Base-by-base conservation (phyloP, 2,888 invertebrate species). In the Timandra comae region DNA sequence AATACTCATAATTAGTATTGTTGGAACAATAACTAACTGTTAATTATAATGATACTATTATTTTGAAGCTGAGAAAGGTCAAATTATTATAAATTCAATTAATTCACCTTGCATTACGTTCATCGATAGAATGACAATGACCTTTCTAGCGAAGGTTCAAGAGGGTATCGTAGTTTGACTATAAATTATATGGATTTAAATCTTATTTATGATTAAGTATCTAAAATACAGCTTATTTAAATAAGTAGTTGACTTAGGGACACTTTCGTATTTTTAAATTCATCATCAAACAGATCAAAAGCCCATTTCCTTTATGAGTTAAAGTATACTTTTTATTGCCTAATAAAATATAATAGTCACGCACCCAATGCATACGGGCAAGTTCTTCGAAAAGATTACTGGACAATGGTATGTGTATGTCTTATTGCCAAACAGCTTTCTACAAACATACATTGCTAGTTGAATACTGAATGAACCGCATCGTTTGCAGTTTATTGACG, bases 381-480 rank as follows among this genome's bases (percentile, higher is more conserved):
- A 63, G 61, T 84, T 84, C 84, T 76, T 71, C 72, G 84, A 84
- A 85, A 16, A 78, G 76, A 82, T 81, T 76, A 80, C 71, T 66
- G 73, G 72, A 81, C 82, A 82, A 81, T 74, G 60, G 71, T 62
- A 62, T 72, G 68, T 68, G 72, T 73, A 69, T 68, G 67, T 65
- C 64, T 72, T 81, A 80, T 81, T 79, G 73, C 80, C 74, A 80
- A 84, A 81, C 75, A 66, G 82, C 84, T 85, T 85, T 85, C 85
- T 84, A 84, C 78, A 71, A 76, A 76, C 73, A 69, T 62, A 56
- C 56, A 47, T 44, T 66, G 67, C 68, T 49, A 51, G 49, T 56
- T 47, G 80, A 80, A 82, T 82, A 80, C 73, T 62, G 56, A 79
- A 66, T 69, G 58, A 56, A 36, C 33, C 30, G 46, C 44, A 51